phyloP scores from a whole-genome alignment of 2,888 invertebrate genomes.

The Cephus runcator region DNA sequence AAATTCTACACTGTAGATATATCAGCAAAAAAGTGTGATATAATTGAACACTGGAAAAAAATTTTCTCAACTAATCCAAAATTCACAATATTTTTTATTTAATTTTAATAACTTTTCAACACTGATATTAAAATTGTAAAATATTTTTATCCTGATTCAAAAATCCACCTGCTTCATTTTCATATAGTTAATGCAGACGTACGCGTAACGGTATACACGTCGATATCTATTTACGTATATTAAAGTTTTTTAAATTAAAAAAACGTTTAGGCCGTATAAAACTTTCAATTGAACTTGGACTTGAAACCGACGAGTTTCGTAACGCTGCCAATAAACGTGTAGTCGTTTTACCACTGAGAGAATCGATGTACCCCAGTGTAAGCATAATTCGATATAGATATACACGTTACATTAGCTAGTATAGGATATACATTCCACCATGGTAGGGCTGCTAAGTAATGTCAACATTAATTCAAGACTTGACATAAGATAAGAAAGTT shows the following conservation, averaged over 20 bases:
- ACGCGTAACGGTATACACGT: no score
- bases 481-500: neutral
- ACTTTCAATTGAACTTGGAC: neutral
- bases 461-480: neutral
- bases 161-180: neutral
- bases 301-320: neutral
- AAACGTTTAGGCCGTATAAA: no score
- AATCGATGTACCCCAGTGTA: neutral
- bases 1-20: neutral
- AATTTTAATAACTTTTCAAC: neutral
- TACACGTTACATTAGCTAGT: neutral
- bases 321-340: neutral
- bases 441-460: neutral
- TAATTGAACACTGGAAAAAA: no score
- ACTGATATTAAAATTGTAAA: neutral
- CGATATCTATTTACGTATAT: no score
- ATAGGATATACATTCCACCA: neutral
- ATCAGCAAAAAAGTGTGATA: neutral
- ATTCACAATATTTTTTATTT: neutral
- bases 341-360: neutral
- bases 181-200: no score
- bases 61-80: neutral
- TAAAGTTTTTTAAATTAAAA: no score
- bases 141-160: neutral
- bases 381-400: neutral